Base-by-base conservation (phyloP, 2,888 invertebrate genomes). In the Ormia ochracea region DNA sequence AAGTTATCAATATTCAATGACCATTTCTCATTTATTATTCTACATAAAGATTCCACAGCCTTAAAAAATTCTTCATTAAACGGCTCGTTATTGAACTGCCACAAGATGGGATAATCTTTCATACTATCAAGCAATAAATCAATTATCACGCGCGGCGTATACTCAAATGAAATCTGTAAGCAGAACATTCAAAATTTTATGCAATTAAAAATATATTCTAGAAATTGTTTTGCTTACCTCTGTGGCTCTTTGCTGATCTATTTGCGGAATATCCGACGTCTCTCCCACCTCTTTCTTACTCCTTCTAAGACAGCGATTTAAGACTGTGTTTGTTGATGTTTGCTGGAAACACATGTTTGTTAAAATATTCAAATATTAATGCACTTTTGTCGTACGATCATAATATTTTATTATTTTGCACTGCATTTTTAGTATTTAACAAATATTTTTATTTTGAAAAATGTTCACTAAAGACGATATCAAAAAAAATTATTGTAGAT, bases 151-250 rank as follows among this genome's bases (percentile, higher is more conserved):
- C 17, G 43, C 41, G 76, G 69, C 1, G 76, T 33, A 12, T 48
- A 76, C 23, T 76, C 69, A 6, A 69, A 76, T 2, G 38, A 28
- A 48, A 76, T 69, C 76, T 76, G 28, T 28, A 31, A 61, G 45
- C 23, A 6, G 31, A 56, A 23, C 12, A 2, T 19, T 17, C n/a
- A 21, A 26, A 17, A 12, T 12, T 9, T 33, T n/a, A 33, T 21
- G 14, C 31, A 9, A 4, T 2, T 7, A 48, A 14, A 14, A n/a
- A 41, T 31, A 21, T 28, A 28, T 3, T 21, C 10, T 26, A 14
- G 3, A 4, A 19, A 17, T 3, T 4, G 7, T 23, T 61, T 31
- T 43, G 4, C 3, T 65, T 69, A 76, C 76, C 38, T 63, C 69
- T 54, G 54, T 61, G 0, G 75, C 0, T 1, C 19, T 48, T 45